These are phyloP conservation scores for Notocelia uddmanniana DNA, from an alignment of 2,888 invertebrate genomes.

Conservation along the genomic window DNA sequence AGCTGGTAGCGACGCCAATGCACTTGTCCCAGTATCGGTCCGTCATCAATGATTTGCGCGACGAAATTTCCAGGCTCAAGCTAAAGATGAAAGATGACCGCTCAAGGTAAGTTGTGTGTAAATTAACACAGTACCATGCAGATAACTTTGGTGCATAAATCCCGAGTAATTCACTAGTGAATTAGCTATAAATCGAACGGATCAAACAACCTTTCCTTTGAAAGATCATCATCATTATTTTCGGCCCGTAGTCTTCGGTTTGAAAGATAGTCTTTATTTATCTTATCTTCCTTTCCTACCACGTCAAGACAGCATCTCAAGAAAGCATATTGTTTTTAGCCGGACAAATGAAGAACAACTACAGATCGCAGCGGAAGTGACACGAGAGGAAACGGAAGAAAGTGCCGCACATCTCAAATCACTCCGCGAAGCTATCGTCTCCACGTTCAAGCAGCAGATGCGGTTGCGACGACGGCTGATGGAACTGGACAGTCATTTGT, in stretches of 20 bases:
- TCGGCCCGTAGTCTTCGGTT: too few species aligned
- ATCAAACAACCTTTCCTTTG: too few species aligned
- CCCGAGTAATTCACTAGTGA: background rate
- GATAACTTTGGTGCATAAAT: background rate
- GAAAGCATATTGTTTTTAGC: conserved; percentile 23
- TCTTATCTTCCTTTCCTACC: too few species aligned
- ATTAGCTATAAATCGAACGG: background rate
- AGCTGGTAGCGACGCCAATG: conserved; percentile 88
- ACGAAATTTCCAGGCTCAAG: conserved; percentile 92
- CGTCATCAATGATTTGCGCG: conserved; percentile 92
- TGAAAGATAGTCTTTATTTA: too few species aligned
- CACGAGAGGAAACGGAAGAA: conserved; percentile 67
- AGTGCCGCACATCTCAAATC: conserved; percentile 85
- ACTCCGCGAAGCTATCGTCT: conserved; percentile 93
- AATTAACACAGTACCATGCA: too few species aligned
- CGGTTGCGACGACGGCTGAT: conserved; percentile 93
- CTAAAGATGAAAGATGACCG: conserved; percentile 92
- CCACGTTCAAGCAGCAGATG: conserved; percentile 97
- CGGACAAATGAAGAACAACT: conserved; percentile 72
- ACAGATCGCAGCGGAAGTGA: conserved; percentile 60
- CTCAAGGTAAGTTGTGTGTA: conserved; percentile 68
- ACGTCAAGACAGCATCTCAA: too few species aligned
- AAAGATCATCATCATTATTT: too few species aligned
- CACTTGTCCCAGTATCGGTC: conserved; percentile 94
- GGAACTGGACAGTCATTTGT: conserved; percentile 95